Evolutionary conservation across 1,140 invertebrate species (phyloP), one percentile per base, ranked within the genome.

Genomic region (Heliconius hewitsoni): DNA sequence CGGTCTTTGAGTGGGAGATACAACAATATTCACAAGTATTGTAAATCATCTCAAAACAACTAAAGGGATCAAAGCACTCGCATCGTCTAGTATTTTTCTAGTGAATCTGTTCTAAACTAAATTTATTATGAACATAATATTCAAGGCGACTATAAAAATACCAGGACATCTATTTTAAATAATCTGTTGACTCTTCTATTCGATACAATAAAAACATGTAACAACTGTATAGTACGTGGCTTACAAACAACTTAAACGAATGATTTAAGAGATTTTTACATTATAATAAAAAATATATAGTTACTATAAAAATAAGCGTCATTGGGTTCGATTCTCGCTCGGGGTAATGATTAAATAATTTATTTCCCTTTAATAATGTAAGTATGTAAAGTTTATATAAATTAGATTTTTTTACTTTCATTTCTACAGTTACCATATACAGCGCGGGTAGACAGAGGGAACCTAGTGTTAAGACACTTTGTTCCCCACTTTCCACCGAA

Each of bases 141-240:
- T 27, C 60, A 66, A 66, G 27, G 27, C 60, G 27, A 66, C 27
- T 66, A 66, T 66, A 66, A 66, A 66, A 66, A 66, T 30, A 27
- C 27, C 60, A 16, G 27, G 16, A 27, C 4, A 66, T 30, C 8
- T 30, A 30, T 66, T 66, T 66, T 66, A 27, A 13, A 66, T 0
- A 60, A 13, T 5, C 60, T 30, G 11, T 66, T 57, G 19, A 57
- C 5, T 52, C 16, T 52, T 52, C 50, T 52, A 52, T 52, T 66
- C 3, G 23, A 66, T 9, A 30, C 16, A 13, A 66, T 66, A 30
- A 30, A 16, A 30, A 30, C 27, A 66, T 34, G 34, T 66, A 27
- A 57, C 55, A 9, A 66, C 23, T 16, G 19, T 27, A 1, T 9
- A 23, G 19, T 23, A 0, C 0, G 55, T 60, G 19, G 19, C 27